A percentile compares a stretch with the other conserved stretches of the same genome.
phyloP scores from a whole-genome alignment of 2,888 invertebrate genomes.

The Dynastes hyllus region DNA sequence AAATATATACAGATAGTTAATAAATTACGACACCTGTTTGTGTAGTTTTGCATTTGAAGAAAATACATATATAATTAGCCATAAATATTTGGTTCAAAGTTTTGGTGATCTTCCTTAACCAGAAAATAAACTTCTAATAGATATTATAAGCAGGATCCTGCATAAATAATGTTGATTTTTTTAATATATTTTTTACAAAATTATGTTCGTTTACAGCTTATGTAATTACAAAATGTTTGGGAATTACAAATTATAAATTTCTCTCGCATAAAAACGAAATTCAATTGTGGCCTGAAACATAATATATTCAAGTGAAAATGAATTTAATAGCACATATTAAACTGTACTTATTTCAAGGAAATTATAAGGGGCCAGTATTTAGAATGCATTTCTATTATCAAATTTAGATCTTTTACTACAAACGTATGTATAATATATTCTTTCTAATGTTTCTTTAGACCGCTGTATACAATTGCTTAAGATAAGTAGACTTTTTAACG shows the following conservation, averaged over 20 bases:
- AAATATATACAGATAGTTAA: too few species aligned
- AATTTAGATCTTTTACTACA: slow-evolving; percentile 5
- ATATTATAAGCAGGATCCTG: neutral
- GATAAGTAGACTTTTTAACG: slow-evolving; percentile 18
- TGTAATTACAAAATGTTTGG: neutral
- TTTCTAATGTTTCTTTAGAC: slow-evolving; percentile 9
- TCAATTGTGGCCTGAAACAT: slow-evolving; percentile 34
- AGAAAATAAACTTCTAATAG: slow-evolving; percentile 1
- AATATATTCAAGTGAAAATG: slow-evolving; percentile 19
- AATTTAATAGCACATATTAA: slow-evolving; percentile 18
- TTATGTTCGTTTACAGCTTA: neutral
- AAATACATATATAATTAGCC: neutral
- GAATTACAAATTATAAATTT: slow-evolving; percentile 10
- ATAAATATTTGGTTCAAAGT: slow-evolving; percentile 1
- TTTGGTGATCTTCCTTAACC: slow-evolving; percentile 39
- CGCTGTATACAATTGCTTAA: slow-evolving; percentile 28
- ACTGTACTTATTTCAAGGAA: slow-evolving; percentile 21
- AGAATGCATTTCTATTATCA: slow-evolving; percentile 25
- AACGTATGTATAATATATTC: slow-evolving; percentile 2
- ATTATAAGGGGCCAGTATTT: slow-evolving; percentile 41
- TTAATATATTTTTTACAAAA: neutral
- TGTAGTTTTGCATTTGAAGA: neutral
- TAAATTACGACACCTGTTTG: too few species aligned
- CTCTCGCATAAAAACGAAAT: neutral
- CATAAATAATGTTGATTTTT: neutral